Base-by-base conservation (phyloP, 2,888 invertebrate species). In the Ceriagrion tenellum region DNA sequence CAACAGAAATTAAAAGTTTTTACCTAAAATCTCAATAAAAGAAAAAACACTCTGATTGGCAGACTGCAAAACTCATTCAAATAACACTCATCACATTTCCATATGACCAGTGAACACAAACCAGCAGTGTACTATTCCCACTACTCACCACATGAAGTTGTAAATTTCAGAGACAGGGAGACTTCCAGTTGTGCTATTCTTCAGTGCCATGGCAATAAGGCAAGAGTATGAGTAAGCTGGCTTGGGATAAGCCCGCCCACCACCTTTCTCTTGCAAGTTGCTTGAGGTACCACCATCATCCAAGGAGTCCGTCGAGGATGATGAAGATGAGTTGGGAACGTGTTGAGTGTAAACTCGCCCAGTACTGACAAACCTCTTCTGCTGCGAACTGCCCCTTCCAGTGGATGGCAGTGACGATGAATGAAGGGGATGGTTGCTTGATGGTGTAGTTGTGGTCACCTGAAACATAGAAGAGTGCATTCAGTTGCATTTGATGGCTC, bases 221-320 rank as follows among this genome's bases (percentile, higher is more conserved):
- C 99, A 99, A 95, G 99, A 99, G 97, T 99, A 99, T 26, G 99
- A 99, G 97, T 99, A 99, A 6, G 99, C 99, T 12, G 99, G 99
- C 97, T 99, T 99, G 0, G 99, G 99, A 96, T 98, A 99, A 91
- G 98, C 97, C 95, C 98, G 98, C 88, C 97, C 97, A 90, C 97
- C 97, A 96, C 97, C 97, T 96, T 97, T 69, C 23, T 69, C 93
- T n/a, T 35, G 63, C 12, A n/a, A 16, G 47, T 13, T 26, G 69
- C 40, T 63, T 12, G 35, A 47, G 47, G 23, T 47, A 10, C 69
- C 93, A 69, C 93, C 69, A 47, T 69, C 93, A 69, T 93, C 93
- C 47, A 69, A 40, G 30, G 69, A 93, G n/a, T 63, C 63, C 23
- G 63, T 69, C 4, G 91, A 63, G n/a, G 93, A 93, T 69, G 93